Evolutionary conservation across 2,797 vertebrate species (phyloP), one percentile per base, ranked within the genome.

Genomic region (Valencia hispanica): DNA sequence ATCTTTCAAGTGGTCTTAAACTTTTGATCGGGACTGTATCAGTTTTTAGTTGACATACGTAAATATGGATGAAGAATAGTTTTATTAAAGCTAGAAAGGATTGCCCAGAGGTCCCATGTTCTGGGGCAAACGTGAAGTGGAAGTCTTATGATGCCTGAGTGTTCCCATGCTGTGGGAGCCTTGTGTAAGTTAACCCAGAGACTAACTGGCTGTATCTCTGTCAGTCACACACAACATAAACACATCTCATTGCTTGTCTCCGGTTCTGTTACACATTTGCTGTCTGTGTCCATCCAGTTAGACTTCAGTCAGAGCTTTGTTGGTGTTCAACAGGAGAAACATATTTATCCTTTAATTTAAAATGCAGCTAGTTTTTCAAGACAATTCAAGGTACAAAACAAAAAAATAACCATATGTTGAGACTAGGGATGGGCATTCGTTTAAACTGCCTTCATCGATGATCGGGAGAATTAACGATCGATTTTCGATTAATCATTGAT

Each of bases 131-230:
- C 84, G 73, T 68, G 73, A 87, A 82, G 79, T 84, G 87, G 90
- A 89, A 85, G 48, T 78, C 66, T 69, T 88, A 89, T 83, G 88
- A 87, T 89, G 84, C 85, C 77, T 80, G 87, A 88, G 79, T 36
- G 75, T 86, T 87, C 72, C 83, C 74, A 68, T 82, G 82, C 81
- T 86, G 75, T 76, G 63, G 66, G 77, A 87, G 74, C 61, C 78
- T 74, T 73, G 73, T 75, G 63, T 53, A 32, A 75, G 82, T 86
- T 85, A 83, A 78, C 59, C 73, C 71, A 51, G 74, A 83, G 78
- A 84, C 79, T 77, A 61, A 20, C 18, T 2, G 2, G 51, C 75
- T 76, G 73, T 81, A 34, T 75, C 65, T 77, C 75, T 68, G 74
- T 79, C 84, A 45, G 48, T 81, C 88, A 81, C 66, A 82, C 76